Conservation (phyloP, 1,140 invertebrate species). For the Nomia melanderi region DNA sequence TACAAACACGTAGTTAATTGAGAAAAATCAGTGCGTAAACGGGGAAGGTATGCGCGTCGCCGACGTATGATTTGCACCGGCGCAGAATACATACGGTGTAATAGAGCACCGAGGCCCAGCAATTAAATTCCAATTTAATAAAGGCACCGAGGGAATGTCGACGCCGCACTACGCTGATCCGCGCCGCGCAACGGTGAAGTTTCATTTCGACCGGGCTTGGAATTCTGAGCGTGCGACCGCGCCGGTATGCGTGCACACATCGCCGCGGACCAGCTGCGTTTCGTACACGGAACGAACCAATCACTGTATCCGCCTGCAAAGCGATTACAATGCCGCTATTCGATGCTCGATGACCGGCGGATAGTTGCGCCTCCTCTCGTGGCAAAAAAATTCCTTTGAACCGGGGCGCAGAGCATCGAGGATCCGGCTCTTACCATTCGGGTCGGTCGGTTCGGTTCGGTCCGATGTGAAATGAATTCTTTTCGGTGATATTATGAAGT, state of each 20-base stretch:
- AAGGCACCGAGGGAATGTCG: constrained; percentile 68
- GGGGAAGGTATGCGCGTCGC: constrained; percentile 36
- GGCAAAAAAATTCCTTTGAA: constrained; percentile 65
- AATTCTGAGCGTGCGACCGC: constrained; percentile 66
- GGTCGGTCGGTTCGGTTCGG: constrained; percentile 10
- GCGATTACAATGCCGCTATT: constrained; percentile 61
- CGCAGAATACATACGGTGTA: constrained; percentile 56
- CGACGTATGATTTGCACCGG: constrained; percentile 62
- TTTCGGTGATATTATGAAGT: background rate
- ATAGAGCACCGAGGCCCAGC: constrained; percentile 66
- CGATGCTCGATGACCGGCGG: constrained; percentile 48
- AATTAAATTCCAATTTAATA: constrained; percentile 76
- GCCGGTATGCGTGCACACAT: constrained; percentile 57
- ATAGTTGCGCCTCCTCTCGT: constrained; percentile 38
- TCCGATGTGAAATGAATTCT: background rate
- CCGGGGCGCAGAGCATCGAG: constrained; percentile 12
- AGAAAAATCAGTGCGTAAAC: constrained; percentile 60
- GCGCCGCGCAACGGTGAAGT: constrained; percentile 64
- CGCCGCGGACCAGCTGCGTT: constrained; percentile 41
- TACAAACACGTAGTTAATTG: constrained; percentile 44
- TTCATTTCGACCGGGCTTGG: constrained; percentile 66
- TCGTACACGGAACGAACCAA: constrained; percentile 66
- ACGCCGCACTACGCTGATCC: constrained; percentile 50
- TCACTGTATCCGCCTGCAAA: constrained; percentile 51
- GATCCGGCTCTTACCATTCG: too few species aligned